Evolutionary conservation across 2,797 vertebrate species (phyloP), one percentile per base, ranked within the genome.

Genomic region (Eulemur rubriventer): DNA sequence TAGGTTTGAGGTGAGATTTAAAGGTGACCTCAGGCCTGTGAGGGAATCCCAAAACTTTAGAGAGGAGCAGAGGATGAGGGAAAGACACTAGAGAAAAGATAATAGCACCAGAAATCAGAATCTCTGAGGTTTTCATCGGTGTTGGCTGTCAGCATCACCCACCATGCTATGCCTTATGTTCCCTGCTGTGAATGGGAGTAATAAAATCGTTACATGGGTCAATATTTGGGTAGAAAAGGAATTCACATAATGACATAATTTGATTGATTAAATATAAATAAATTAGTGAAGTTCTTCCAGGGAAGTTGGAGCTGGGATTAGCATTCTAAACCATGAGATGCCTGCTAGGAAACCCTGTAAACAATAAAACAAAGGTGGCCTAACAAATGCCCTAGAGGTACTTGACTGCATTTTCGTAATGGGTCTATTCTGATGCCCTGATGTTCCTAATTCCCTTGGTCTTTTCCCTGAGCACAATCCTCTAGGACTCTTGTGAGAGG

Each of bases 181-280:
- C 38, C n/a, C 72, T 55, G 1, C 28, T 88, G 11, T 28, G 8
- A 63, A 61, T 18, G n/a, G 22, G 9, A 91, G n/a, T 57, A 93
- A 86, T 69, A 95, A 69, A 73, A 65, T 61, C 75, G 78, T 4
- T 2, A 30, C 38, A 46, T 22, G 17, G 30, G 11, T 67, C 43
- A 61, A 50, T 35, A 94, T 52, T 67, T 46, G 13, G 20, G 57
- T 26, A 94, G 83, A 70, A 92, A 65, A 93, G 61, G 61, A 97
- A 96, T 95, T 95, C 95, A 79, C 93, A 88, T 55, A 89, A 97
- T 93, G 95, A 94, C 41, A n/a, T 96, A 55, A 96, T 61, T 81
- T 85, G 61, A 86, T 84, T 91, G 85, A 88, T 92, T 41, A 69
- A 63, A 69, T 92, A 41, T 8, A 89, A 90, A 50, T 69, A 69